A percentile compares a stretch with the other conserved stretches of the same genome.
phyloP scores from a whole-genome alignment of 2,797 vertebrate genomes.

The Varecia variegata region DNA sequence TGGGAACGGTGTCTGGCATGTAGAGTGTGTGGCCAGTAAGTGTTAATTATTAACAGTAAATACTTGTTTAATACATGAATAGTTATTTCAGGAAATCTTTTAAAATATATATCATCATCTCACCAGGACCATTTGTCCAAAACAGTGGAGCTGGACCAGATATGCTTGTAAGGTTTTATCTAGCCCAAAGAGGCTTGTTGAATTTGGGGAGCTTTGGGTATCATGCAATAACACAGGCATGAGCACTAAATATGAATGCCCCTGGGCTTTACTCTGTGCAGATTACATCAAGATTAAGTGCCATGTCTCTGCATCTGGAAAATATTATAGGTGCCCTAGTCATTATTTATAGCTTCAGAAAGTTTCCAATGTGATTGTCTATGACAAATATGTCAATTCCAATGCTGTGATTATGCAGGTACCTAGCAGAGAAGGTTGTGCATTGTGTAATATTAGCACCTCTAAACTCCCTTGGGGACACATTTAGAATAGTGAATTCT shows the following conservation, averaged over 20 bases:
- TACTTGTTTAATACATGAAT: background rate
- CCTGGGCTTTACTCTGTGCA: background rate
- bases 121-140: background rate
- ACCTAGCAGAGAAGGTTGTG: conserved; percentile 33
- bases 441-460: conserved; percentile 1
- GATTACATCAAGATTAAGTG: conserved; percentile 63
- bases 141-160: background rate
- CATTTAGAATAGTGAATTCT: conserved; percentile 57
- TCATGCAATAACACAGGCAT: background rate
- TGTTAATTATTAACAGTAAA: background rate
- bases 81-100: background rate
- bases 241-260: conserved; percentile 9
- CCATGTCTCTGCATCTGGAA: conserved; percentile 44
- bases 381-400: conserved; percentile 65
- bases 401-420: conserved; percentile 56
- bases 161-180: background rate
- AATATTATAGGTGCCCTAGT: conserved; percentile 38
- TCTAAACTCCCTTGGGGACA: conserved; percentile 42
- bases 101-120: background rate
- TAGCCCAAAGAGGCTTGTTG: background rate
- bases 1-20: background rate
- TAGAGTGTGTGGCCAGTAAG: background rate
- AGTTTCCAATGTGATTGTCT: conserved; percentile 57
- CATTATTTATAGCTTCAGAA: conserved; percentile 67
- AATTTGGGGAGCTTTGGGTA: background rate